Base-by-base conservation (phyloP, 2,797 vertebrate genomes). In the Toxotes lorentzi region DNA sequence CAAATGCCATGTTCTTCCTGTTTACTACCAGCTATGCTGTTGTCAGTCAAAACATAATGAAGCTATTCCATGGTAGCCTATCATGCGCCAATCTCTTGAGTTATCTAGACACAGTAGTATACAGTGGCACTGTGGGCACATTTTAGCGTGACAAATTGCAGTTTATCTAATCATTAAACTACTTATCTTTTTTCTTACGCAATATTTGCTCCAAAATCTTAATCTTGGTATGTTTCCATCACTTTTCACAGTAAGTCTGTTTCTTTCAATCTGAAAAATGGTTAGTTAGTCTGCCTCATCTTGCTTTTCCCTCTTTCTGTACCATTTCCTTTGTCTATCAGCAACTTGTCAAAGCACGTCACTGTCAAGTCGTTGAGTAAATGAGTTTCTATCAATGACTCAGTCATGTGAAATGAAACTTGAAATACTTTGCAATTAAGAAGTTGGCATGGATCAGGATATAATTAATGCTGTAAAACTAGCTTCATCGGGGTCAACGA, bases 401-500 rank as follows among this genome's bases (percentile, higher is more conserved):
- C n/a, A 68, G 2, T 61, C 12, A 23, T 41, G 21, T 16, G 1
- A 35, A 43, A 45, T 47, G 5, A 64, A 81, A 76, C 61, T 17
- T 68, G 43, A 50, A 78, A 81, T 50, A 64, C 40, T 40, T 3
- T 1, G n/a, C 11, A 14, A 19, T 11, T n/a, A 34, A 53, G 54
- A 57, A 0, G 5, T 35, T 13, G 32, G 16, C 34, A 48, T 16
- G 3, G 41, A 12, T 43, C 7, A 56, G 54, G 50, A 38, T 23
- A 41, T 14, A 30, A 54, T 38, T 48, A 21, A 47, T 24, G 23
- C 30, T 16, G 45, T 38, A 10, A 58, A 57, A 69, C 24, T 27
- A 17, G n/a, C 23, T 61, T 40, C 23, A 77, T 48, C 47, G 51
- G 19, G 60, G 68, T 53, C 16, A 53, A 60, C 72, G 27, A 59